These are phyloP conservation scores for Acipenser oxyrinchus DNA, from an alignment of 2,797 vertebrate genomes.

Conservation along the genomic window DNA sequence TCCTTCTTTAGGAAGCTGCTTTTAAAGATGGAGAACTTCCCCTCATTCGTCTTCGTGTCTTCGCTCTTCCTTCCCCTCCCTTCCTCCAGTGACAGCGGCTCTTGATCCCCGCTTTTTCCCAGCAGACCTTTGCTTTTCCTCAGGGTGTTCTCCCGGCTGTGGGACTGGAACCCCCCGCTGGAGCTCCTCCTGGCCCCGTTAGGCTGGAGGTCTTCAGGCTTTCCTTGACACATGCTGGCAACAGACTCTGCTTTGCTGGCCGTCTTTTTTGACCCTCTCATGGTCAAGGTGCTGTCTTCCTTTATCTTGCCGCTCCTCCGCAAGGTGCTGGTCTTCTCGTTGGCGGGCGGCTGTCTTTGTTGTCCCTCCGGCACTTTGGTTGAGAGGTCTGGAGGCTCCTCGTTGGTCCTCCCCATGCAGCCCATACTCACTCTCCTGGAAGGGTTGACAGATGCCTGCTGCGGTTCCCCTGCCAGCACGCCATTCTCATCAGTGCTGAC, in stretches of 20 bases:
- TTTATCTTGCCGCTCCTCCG: constrained; percentile 42
- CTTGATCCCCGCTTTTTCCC: constrained; percentile 31
- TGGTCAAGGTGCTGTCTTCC: constrained; percentile 50
- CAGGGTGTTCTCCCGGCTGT: constrained; percentile 37
- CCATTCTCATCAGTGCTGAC: constrained; percentile 33
- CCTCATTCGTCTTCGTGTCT: constrained; percentile 45
- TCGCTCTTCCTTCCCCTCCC: constrained; percentile 39
- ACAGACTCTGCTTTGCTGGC: constrained; percentile 30
- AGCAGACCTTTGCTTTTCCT: constrained; percentile 30
- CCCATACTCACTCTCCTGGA: constrained; percentile 37
- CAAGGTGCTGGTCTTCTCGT: constrained; percentile 39
- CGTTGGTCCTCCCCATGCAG: constrained; percentile 24
- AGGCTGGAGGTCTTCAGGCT: constrained; percentile 31
- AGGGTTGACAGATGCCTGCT: constrained; percentile 29
- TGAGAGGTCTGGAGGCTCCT: constrained; percentile 24
- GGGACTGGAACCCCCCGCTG: constrained; percentile 33
- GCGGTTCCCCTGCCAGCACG: constrained; percentile 22
- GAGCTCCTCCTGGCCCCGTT: constrained; percentile 24
- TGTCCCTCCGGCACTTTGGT: constrained; percentile 40
- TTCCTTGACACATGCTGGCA: constrained; percentile 25
- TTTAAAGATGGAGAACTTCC: constrained; percentile 62
- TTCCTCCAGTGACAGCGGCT: constrained; percentile 27
- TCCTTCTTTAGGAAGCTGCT: constrained; percentile 67
- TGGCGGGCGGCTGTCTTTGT: constrained; percentile 30
- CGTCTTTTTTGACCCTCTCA: constrained; percentile 52